Base-by-base conservation (phyloP, 1,140 invertebrate species). In the Drosophila carrolli region DNA sequence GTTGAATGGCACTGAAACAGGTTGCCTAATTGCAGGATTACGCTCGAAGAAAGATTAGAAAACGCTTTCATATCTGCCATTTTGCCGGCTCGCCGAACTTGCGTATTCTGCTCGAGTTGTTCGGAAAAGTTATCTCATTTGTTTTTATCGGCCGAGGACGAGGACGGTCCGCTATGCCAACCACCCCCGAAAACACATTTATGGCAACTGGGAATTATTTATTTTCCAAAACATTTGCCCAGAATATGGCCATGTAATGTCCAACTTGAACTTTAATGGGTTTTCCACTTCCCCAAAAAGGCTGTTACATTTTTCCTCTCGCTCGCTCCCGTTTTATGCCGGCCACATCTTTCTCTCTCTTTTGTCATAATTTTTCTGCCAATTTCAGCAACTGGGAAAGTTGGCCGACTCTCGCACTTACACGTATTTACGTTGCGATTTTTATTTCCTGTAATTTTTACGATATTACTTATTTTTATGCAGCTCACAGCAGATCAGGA, bases 401-500 rank as follows among this genome's bases (percentile, higher is more conserved):
- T 89, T 88, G 75, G 79, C 67, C 67, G 58, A 83, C 75, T 77
- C 59, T 61, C 63, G 83, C 83, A 83, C 84, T 88, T 88, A 83
- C 83, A 89, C 83, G 80, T 88, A 86, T 89, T 89, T 86, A 88
- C 83, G 83, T 89, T 77, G 76, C 83, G 79, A 88, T 89, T 88
- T 86, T 88, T 89, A 88, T 88, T 88, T 88, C 83, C 83, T 88
- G 83, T 89, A 88, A 88, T 88, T 88, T 86, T 89, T 79, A 88
- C 83, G 83, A 88, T 89, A 88, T 88, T 88, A 88, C 84, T 88
- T 88, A 88, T 83, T 88, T 88, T 88, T 89, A 88, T 88, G 83
- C 84, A 84, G 63, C 84, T 56, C 83, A 89, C 84, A 88, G 65
- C 76, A 58, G 62, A 72, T 38, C 70, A 44, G 50, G 53, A 35